These are phyloP conservation scores for Oedothorax gibbosus DNA, from an alignment of 1,140 invertebrate genomes.

Conservation along the genomic window DNA sequence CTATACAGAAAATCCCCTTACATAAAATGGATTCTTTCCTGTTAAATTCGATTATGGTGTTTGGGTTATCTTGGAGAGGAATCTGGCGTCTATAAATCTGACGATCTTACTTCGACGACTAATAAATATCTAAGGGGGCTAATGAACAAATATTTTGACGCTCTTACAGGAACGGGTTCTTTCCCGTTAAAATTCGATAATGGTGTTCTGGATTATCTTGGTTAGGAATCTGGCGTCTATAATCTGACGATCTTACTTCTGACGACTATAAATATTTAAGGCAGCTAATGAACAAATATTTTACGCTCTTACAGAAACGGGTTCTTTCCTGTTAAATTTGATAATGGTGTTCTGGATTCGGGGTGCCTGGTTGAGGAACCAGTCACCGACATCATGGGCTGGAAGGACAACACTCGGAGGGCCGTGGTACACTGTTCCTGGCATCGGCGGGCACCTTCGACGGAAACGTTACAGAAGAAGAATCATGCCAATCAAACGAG, in stretches of 20 bases:
- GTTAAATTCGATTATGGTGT: not conserved
- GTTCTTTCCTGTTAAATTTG: not conserved
- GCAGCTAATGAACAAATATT: no score
- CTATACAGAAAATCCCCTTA: no score
- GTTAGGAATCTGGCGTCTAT: not conserved
- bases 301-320: not conserved
- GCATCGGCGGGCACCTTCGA: not conserved
- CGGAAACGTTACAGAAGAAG: not conserved
- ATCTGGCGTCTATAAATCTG: no score
- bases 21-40: not conserved
- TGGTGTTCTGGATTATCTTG: not conserved
- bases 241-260: no score
- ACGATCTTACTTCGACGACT: no score
- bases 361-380: not conserved
- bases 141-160: no score
- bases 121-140: no score
- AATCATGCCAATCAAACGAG: slow-evolving; percentile 3
- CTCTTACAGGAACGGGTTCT: not conserved
- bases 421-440: not conserved
- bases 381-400: not conserved
- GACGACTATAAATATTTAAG: no score
- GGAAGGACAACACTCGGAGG: not conserved
- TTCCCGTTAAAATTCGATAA: not conserved
- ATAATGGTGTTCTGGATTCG: not conserved
- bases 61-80: not conserved